Conservation (phyloP, 2,113 vertebrate genomes). For the Coreoperca whiteheadi region DNA sequence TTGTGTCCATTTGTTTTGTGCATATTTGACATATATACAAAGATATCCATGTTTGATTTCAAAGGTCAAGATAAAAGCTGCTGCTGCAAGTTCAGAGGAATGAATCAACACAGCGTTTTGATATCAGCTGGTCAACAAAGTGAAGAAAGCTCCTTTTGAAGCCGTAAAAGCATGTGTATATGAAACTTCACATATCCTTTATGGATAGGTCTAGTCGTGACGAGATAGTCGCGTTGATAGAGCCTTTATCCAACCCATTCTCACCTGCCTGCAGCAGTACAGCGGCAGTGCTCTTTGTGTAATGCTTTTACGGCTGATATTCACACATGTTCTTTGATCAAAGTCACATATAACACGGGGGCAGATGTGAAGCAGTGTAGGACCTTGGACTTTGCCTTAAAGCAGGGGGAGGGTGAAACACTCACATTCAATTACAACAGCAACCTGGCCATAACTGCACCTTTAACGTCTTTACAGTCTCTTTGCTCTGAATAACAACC, state of each 20-base stretch:
- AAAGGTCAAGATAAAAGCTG: constrained; percentile 49
- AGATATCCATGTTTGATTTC: constrained; percentile 52
- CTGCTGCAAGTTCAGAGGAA: constrained; percentile 14
- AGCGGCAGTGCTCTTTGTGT: not conserved
- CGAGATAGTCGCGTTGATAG: not conserved
- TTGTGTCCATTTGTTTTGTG: not conserved
- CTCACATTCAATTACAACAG: not conserved
- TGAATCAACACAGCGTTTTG: constrained; percentile 7
- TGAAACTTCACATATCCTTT: not conserved
- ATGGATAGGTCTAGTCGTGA: not conserved
- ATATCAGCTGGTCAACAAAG: constrained; percentile 34
- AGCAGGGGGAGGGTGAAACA: not conserved
- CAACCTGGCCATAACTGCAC: not conserved
- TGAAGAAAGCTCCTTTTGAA: constrained; percentile 21
- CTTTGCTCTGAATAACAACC: not conserved
- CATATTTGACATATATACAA: constrained; percentile 11
- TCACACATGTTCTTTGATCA: constrained; percentile 25
- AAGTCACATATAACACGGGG: not conserved
- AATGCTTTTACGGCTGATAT: constrained; percentile 30
- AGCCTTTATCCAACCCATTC: not conserved
- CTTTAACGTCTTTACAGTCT: constrained; percentile 12
- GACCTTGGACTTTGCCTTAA: constrained; percentile 49
- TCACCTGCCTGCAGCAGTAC: not conserved
- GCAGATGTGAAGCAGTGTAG: constrained; percentile 17
- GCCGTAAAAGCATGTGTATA: not conserved